Percentiles rank a stretch among this genome's conserved stretches.
These are phyloP conservation scores for Mionectes macconnelli DNA, from an alignment of 2,113 vertebrate genomes.

Conservation along the genomic window DNA sequence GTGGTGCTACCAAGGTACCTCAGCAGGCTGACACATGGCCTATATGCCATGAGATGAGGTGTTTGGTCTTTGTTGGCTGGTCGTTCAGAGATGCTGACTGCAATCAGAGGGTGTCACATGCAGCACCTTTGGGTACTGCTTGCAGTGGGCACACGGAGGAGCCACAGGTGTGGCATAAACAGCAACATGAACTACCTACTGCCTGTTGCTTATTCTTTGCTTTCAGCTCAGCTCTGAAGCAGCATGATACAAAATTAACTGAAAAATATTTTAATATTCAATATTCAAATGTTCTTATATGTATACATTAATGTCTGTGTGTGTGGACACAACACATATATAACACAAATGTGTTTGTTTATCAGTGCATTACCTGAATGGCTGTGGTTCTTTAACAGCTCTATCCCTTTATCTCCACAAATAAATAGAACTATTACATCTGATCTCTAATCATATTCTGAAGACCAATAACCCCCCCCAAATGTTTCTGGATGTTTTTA, in stretches of 20 bases:
- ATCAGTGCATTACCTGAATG: not conserved
- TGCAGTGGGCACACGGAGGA: not conserved
- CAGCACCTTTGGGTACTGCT: not conserved
- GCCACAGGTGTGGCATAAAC: not conserved
- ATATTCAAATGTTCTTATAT: not conserved
- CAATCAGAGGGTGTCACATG: not conserved
- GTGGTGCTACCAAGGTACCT: not conserved
- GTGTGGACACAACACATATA: not conserved
- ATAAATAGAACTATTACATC: not conserved
- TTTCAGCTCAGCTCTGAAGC: not conserved
- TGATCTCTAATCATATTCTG: not conserved
- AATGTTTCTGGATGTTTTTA: not conserved
- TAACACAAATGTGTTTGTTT: not conserved
- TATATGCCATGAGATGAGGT: too few relatives aligned
- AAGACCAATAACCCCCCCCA: not conserved
- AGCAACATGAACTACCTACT: not conserved
- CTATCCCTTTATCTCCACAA: not conserved
- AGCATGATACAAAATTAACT: not conserved
- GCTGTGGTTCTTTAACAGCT: not conserved
- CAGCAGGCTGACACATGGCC: not conserved
- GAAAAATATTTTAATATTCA: not conserved
- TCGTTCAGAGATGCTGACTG: not conserved
- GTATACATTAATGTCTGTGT: fast-evolving
- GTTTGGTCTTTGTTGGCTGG: not conserved
- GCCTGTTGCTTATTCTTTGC: not conserved